Percentiles rank a stretch among this genome's conserved stretches.
Conservation (phyloP, 2,888 invertebrate species). For the Drosophila mettleri region DNA sequence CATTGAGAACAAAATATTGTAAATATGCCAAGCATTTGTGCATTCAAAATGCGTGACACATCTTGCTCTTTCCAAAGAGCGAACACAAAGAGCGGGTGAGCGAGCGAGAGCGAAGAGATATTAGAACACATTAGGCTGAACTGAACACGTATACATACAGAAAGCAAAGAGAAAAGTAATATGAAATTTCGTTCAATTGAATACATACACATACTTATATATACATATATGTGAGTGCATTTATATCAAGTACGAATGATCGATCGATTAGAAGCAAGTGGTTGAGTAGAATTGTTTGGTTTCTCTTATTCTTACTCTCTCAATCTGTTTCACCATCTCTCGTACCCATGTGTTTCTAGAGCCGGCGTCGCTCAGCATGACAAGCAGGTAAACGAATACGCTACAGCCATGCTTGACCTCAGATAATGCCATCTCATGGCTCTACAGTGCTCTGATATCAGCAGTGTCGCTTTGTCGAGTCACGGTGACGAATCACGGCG, state of each 20-base stretch:
- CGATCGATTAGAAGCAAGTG: background rate
- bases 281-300: background rate
- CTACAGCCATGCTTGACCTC: background rate
- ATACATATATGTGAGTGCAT: too few species aligned
- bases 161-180: background rate
- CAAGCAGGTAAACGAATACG: background rate
- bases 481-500: constrained; percentile 16
- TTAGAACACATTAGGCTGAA: background rate
- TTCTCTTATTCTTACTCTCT: background rate
- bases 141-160: too few species aligned
- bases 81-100: background rate
- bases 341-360: too few species aligned
- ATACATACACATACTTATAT: too few species aligned
- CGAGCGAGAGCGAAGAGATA: background rate
- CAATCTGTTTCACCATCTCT: too few species aligned
- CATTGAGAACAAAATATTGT: background rate
- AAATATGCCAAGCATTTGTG: background rate
- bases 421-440: background rate
- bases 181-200: background rate
- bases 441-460: background rate
- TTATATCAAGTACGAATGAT: background rate
- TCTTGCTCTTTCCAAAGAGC: background rate
- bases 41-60: background rate
- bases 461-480: background rate
- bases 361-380: background rate